Evolutionary conservation across 2,113 vertebrate genomes (phyloP).

Genomic region (Gasterosteus nipponicus): DNA sequence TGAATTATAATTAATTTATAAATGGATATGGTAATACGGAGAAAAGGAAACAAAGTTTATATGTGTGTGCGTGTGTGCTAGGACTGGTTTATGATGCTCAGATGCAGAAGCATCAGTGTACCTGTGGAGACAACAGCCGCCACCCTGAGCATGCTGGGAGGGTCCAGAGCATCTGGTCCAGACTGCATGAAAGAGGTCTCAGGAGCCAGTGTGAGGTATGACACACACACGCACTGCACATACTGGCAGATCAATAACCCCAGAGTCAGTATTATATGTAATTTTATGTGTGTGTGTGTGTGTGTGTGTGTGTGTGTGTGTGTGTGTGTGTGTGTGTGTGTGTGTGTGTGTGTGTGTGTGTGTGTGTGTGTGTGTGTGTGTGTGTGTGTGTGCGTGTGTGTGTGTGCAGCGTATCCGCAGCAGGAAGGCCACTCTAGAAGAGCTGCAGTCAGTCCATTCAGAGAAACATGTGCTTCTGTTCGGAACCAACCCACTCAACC

Average conservation of each 20-base stretch:
- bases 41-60: not conserved
- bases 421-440: slow-evolving; percentile 88
- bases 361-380: slow-evolving; percentile 15
- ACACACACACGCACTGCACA: not conserved
- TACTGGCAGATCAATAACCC: not conserved
- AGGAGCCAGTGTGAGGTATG: slow-evolving; percentile 89
- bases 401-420: slow-evolving; percentile 84
- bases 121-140: slow-evolving; percentile 90
- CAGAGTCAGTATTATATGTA: not conserved
- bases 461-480: slow-evolving; percentile 88
- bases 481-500: slow-evolving; percentile 88
- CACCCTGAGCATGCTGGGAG: slow-evolving; percentile 89
- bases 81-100: slow-evolving; percentile 92
- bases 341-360: slow-evolving; percentile 11
- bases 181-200: slow-evolving; percentile 89
- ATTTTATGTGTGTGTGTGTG: not conserved
- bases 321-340: not conserved
- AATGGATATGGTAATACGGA: not conserved
- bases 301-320: slow-evolving; percentile 10
- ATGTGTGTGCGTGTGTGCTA: slow-evolving; percentile 56
- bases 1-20: not conserved
- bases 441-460: slow-evolving; percentile 89
- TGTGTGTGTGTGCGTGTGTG: slow-evolving; percentile 13
- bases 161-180: slow-evolving; percentile 92
- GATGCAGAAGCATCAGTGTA: slow-evolving; percentile 94